These are phyloP conservation scores for Triplophysa rosa DNA, from an alignment of 2,113 vertebrate genomes.

Conservation along the genomic window DNA sequence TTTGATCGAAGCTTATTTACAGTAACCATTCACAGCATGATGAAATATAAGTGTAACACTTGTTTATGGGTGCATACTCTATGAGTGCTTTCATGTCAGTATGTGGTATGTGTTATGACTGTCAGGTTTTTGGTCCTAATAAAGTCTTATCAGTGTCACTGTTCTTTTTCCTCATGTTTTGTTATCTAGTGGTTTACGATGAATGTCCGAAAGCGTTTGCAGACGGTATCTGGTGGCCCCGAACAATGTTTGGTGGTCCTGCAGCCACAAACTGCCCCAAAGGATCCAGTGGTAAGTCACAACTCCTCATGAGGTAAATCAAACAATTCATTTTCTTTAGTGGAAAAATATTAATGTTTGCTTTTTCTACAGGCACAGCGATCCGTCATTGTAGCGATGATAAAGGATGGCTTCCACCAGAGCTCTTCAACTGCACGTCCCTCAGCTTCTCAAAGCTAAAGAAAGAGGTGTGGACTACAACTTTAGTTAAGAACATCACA, in stretches of 20 bases:
- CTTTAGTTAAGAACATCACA: not conserved
- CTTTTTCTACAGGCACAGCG: constrained; percentile 72
- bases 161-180: not conserved
- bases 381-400: constrained; percentile 84
- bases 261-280: constrained; percentile 85
- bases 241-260: constrained; percentile 85
- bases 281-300: constrained; percentile 81
- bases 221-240: constrained; percentile 88
- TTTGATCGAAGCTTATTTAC: not conserved
- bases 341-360: not conserved
- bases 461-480: constrained; percentile 68
- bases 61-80: not conserved
- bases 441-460: constrained; percentile 77
- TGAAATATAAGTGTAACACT: constrained; percentile 4
- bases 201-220: constrained; percentile 85
- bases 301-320: not conserved
- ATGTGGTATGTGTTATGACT: not conserved
- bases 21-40: not conserved
- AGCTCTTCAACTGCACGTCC: constrained; percentile 88
- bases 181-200: constrained; percentile 81
- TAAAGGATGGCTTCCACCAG: constrained; percentile 84
- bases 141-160: constrained; percentile 14
- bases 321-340: not conserved
- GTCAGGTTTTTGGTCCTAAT: not conserved
- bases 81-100: constrained; percentile 27